These are phyloP conservation scores for Platycercus adscitus DNA, from an alignment of 2,113 vertebrate genomes.

Conservation along the genomic window DNA sequence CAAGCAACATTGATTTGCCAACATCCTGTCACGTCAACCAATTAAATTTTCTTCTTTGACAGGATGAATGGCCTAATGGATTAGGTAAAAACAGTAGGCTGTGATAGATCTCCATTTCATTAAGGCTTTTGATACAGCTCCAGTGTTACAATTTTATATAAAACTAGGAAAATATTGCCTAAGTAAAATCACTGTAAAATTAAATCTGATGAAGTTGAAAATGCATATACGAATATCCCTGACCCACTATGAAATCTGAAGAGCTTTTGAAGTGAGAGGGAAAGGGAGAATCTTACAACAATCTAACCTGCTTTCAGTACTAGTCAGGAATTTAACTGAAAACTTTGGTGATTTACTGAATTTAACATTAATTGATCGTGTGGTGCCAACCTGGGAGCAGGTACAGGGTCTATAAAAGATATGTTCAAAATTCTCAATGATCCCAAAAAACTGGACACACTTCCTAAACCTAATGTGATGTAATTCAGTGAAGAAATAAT, in stretches of 20 bases:
- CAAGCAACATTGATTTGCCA: neutral
- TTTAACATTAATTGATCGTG: neutral
- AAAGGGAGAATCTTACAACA: neutral
- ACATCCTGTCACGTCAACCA: neutral
- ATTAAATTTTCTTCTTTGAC: slow-evolving; percentile 3
- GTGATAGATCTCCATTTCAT: neutral
- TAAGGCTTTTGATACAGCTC: neutral
- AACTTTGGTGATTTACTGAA: neutral
- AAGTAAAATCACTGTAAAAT: neutral
- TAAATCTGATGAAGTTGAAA: neutral
- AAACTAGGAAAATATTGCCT: neutral
- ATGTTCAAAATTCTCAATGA: neutral
- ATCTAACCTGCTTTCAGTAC: neutral
- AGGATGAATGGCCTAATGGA: neutral
- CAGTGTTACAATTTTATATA: neutral
- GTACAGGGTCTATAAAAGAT: neutral
- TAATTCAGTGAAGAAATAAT: neutral
- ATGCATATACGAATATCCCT: neutral
- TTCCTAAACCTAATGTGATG: neutral
- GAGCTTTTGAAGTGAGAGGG: neutral
- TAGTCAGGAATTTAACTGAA: neutral
- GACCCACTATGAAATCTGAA: neutral
- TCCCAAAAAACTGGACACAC: neutral
- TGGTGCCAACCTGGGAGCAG: neutral
- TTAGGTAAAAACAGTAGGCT: neutral